These are phyloP conservation scores for Pomatorhinus ruficollis DNA, from an alignment of 2,113 vertebrate genomes.

Conservation along the genomic window DNA sequence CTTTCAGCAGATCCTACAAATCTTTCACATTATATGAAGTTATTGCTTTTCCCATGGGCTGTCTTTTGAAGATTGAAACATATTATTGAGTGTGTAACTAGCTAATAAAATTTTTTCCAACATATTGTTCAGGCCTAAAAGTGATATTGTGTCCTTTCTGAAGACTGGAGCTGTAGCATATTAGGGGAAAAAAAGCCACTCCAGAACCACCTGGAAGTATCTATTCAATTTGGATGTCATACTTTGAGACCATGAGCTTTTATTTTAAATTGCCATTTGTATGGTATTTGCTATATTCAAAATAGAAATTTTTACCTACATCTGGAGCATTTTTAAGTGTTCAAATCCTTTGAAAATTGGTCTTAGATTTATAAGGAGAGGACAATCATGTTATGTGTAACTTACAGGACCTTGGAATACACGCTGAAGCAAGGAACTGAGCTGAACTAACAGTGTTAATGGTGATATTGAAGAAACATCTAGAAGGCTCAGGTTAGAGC, in stretches of 20 bases:
- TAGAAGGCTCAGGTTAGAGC: neutral
- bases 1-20: slow-evolving; percentile 5
- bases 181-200: accelerated
- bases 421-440: neutral
- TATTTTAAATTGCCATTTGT: accelerated
- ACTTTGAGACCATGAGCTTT: neutral
- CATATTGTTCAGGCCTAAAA: neutral
- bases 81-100: neutral
- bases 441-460: neutral
- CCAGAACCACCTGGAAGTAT: neutral
- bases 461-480: neutral
- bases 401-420: neutral
- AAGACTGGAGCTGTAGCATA: neutral
- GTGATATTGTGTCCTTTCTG: neutral
- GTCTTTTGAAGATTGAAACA: neutral
- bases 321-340: neutral
- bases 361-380: neutral
- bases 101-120: neutral
- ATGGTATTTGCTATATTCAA: neutral
- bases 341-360: neutral
- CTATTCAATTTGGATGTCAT: neutral
- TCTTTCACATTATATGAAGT: neutral
- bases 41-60: neutral
- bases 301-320: neutral
- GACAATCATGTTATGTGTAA: neutral